phyloP scores from a whole-genome alignment of 1,140 invertebrate species.

The Saxidomus purpurata region DNA sequence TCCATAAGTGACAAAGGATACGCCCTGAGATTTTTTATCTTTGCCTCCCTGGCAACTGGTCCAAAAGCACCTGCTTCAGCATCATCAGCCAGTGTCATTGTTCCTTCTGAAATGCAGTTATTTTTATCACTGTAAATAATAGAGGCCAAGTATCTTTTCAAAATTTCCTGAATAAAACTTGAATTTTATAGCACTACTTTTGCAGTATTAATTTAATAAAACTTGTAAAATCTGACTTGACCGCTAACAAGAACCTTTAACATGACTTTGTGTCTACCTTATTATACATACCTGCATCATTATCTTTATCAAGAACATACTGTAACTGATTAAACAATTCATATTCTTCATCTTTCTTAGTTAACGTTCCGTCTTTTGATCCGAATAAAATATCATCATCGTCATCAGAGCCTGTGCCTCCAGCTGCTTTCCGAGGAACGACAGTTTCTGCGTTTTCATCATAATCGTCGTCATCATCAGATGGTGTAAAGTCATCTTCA shows the following conservation, averaged over 20 bases:
- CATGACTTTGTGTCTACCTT: too few species aligned
- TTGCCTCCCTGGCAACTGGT: constrained; percentile 81
- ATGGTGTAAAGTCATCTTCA: constrained; percentile 78
- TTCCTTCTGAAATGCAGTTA: constrained; percentile 74
- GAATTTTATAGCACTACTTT: too few species aligned
- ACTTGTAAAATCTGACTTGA: too few species aligned
- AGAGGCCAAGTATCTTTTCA: too few species aligned
- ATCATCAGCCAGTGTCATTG: constrained; percentile 82
- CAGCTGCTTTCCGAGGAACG: constrained; percentile 38
- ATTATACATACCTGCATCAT: constrained; percentile 71
- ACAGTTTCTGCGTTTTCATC: constrained; percentile 74
- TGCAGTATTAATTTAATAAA: too few species aligned
- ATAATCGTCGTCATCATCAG: constrained; percentile 67
- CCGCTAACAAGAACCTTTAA: too few species aligned
- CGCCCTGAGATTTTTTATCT: constrained; percentile 84
- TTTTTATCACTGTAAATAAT: too few species aligned
- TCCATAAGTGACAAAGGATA: constrained; percentile 83
- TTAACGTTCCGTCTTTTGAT: constrained; percentile 68
- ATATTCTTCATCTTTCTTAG: constrained; percentile 76
- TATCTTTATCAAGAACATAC: constrained; percentile 77
- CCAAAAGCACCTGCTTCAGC: constrained; percentile 84
- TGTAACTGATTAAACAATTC: constrained; percentile 82
- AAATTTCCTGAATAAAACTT: too few species aligned
- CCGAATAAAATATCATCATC: constrained; percentile 68
- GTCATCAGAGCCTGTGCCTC: constrained; percentile 55